Evolutionary conservation across 2,797 vertebrate genomes (phyloP).

Genomic region (Sardinella longiceps): DNA sequence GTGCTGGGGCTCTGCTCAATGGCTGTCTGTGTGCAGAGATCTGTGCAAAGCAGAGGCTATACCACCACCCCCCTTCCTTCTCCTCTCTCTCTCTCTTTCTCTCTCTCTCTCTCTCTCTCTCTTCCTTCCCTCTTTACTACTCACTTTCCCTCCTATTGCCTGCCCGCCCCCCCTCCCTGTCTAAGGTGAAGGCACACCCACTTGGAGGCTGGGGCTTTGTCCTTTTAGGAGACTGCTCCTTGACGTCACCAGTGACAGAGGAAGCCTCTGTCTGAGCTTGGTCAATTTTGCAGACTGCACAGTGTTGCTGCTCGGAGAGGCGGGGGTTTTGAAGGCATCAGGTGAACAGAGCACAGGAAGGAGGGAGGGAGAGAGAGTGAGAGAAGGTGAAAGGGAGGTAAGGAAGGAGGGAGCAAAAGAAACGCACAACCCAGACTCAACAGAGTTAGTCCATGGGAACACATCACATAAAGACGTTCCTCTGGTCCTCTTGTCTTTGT

Average conservation of each 20-base stretch:
- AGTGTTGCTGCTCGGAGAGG: slow-evolving; percentile 54
- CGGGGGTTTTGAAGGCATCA: slow-evolving; percentile 57
- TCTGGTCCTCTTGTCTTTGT: background rate
- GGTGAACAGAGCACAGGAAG: slow-evolving; percentile 52
- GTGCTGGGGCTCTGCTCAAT: slow-evolving; percentile 69
- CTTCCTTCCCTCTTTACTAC: background rate
- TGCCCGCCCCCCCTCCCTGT: slow-evolving; percentile 6
- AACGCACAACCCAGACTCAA: background rate
- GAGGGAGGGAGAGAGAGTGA: slow-evolving; percentile 42
- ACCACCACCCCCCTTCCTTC: slow-evolving; percentile 41
- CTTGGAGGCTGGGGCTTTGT: slow-evolving; percentile 60
- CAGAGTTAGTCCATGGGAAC: background rate
- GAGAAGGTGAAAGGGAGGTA: slow-evolving; percentile 48
- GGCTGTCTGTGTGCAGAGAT: slow-evolving; percentile 67
- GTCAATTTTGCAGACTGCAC: slow-evolving; percentile 58
- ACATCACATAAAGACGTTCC: background rate
- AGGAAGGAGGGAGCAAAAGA: slow-evolving; percentile 3
- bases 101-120: slow-evolving; percentile 21
- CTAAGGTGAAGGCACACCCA: background rate
- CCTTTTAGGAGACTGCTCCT: slow-evolving; percentile 59
- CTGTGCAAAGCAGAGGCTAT: slow-evolving; percentile 64
- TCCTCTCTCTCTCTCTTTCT: slow-evolving; percentile 5
- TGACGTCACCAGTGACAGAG: slow-evolving; percentile 66
- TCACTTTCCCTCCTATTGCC: slow-evolving; percentile 3
- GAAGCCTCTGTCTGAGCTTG: slow-evolving; percentile 56